A percentile compares a stretch with the other conserved stretches of the same genome.
Evolutionary conservation across 2,797 vertebrate genomes (phyloP).

Genomic region (Sphenopsis melanotis): DNA sequence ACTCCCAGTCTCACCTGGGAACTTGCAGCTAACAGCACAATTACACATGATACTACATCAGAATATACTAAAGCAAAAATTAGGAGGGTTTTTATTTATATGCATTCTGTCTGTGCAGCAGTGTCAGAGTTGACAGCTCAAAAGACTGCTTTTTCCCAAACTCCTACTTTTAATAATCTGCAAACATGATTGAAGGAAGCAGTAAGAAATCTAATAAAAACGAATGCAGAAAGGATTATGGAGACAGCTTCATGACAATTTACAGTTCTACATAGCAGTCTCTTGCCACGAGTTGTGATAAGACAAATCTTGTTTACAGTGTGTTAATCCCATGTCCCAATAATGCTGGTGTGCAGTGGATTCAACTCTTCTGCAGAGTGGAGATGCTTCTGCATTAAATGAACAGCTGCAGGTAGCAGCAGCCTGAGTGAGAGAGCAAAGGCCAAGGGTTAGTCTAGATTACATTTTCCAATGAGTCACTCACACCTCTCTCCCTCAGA

Average conservation of each 20-base stretch:
- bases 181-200: constrained; percentile 39
- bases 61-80: constrained; percentile 31
- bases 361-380: neutral
- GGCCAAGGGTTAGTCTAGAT: neutral
- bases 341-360: neutral
- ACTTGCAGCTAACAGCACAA: constrained; percentile 39
- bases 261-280: constrained; percentile 11
- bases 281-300: constrained; percentile 12
- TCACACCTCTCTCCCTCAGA: neutral
- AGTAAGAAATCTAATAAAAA: constrained; percentile 53
- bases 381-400: neutral
- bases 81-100: neutral
- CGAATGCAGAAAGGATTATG: constrained; percentile 46
- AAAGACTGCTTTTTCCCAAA: constrained; percentile 30
- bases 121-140: constrained; percentile 37
- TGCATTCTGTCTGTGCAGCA: neutral
- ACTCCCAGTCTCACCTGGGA: constrained; percentile 13
- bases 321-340: constrained; percentile 28
- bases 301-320: constrained; percentile 59
- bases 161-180: constrained; percentile 50
- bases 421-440: neutral
- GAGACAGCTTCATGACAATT: constrained; percentile 42
- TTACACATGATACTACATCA: neutral
- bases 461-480: neutral
- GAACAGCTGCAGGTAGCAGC: neutral